Evolutionary conservation across 1,140 invertebrate genomes (phyloP).

Genomic region (Cherax quadricarinatus): DNA sequence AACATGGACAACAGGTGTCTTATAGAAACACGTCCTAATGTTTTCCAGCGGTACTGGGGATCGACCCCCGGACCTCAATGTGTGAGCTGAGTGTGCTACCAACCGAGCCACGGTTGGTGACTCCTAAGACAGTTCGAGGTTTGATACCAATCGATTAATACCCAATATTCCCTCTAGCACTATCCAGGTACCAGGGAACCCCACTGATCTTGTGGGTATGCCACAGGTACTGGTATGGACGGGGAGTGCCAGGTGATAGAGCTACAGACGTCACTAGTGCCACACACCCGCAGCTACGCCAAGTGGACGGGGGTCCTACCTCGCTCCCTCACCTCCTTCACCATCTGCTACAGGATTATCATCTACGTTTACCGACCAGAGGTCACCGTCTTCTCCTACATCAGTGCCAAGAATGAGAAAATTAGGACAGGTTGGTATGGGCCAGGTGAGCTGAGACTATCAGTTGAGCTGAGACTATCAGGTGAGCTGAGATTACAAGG

Average conservation of each 20-base stretch:
- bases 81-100: too few species aligned
- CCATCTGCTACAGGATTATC: conserved; percentile 58
- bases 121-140: neutral
- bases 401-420: conserved; percentile 9
- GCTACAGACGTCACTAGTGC: conserved; percentile 9
- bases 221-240: neutral
- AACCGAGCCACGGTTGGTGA: neutral
- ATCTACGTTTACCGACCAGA: conserved; percentile 39
- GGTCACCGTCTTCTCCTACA: conserved; percentile 57
- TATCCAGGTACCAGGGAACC: neutral
- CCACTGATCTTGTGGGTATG: neutral
- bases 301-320: neutral
- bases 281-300: conserved; percentile 19
- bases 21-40: too few species aligned
- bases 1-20: too few species aligned
- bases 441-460: too few species aligned
- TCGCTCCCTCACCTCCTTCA: conserved; percentile 14
- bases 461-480: too few species aligned
- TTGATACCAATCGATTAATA: neutral
- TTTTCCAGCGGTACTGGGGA: too few species aligned
- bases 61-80: too few species aligned
- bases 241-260: neutral
- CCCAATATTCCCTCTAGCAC: neutral
- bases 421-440: conserved; percentile 40
- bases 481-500: too few species aligned